Conservation (phyloP, 2,888 invertebrate species). For the Ormyrus labotus region DNA sequence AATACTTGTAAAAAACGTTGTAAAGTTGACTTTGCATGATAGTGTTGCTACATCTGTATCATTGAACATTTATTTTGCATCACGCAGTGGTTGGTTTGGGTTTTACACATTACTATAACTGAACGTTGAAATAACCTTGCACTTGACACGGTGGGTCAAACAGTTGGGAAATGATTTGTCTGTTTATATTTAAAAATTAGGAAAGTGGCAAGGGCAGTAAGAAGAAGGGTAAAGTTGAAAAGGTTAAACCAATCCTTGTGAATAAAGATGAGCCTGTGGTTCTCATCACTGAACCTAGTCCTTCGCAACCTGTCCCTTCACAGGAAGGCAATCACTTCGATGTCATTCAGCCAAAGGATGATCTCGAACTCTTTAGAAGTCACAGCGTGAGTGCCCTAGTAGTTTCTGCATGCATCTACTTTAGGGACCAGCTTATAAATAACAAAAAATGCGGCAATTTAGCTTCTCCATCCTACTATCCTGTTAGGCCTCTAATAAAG, state of each 20-base stretch:
- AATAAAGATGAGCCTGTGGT: conserved; percentile 83
- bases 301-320: conserved; percentile 74
- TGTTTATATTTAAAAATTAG: conserved; percentile 61
- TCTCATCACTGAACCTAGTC: conserved; percentile 69
- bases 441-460: too few relatives aligned
- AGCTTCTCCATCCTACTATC: too few relatives aligned
- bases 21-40: conserved; percentile 29
- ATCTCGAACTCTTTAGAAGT: conserved; percentile 79
- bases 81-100: conserved; percentile 34
- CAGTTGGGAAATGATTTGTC: conserved; percentile 66
- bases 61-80: neutral
- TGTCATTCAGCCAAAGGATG: conserved; percentile 89
- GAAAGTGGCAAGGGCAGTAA: conserved; percentile 78
- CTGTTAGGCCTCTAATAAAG: too few relatives aligned
- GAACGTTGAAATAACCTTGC: conserved; percentile 13
- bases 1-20: conserved; percentile 26
- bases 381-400: conserved; percentile 75
- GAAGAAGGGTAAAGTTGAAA: conserved; percentile 84
- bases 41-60: neutral
- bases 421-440: neutral
- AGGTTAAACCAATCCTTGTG: conserved; percentile 85
- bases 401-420: conserved; percentile 43
- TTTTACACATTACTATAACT: conserved; percentile 17
- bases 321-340: conserved; percentile 84
- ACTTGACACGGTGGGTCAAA: conserved; percentile 61